Evolutionary conservation across 2,888 invertebrate species (phyloP), one percentile per base, ranked within the genome.

Genomic region (Anarsia innoxiella): DNA sequence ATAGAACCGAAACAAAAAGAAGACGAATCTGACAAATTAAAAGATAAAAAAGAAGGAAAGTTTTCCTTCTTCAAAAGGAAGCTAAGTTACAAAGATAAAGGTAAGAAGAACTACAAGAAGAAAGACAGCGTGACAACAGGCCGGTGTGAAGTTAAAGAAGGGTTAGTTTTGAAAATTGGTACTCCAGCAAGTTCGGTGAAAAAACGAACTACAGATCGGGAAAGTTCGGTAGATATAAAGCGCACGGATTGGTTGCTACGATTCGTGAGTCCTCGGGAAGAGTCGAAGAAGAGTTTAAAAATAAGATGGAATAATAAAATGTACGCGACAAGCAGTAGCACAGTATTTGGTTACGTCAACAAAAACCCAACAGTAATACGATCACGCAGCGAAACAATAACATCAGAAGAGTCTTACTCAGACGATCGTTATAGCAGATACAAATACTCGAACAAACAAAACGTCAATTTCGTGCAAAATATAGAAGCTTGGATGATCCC

Each of bases 401-500:
- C 19, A 19, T 19, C 19, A n/a, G n/a, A n/a, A n/a, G n/a, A n/a
- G n/a, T n/a, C n/a, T n/a, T n/a, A n/a, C n/a, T n/a, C n/a, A n/a
- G n/a, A n/a, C n/a, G n/a, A n/a, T n/a, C n/a, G n/a, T n/a, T n/a
- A n/a, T n/a, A n/a, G n/a, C n/a, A n/a, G n/a, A n/a, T 58, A 50
- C 37, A 25, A 9, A 26, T 5, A 8, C 3, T 9, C 4, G 4
- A 26, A 8, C n/a, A 26, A 51, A 28, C 67, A 64, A 12, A 54
- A 53, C 27, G 61, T 66, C 0, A 66, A 69, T 39, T 76, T 71
- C 32, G 49, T 64, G n/a, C 63, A 67, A 42, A 59, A 70, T 23
- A 56, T 80, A 39, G 62, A 79, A 62, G 74, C 79, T 1, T 82
- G 75, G 71, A 78, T 82, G 79, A 55, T 80, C 23, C 69, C 76